Evolutionary conservation across 2,797 vertebrate species (phyloP).

Genomic region (Muscicapa striata): DNA sequence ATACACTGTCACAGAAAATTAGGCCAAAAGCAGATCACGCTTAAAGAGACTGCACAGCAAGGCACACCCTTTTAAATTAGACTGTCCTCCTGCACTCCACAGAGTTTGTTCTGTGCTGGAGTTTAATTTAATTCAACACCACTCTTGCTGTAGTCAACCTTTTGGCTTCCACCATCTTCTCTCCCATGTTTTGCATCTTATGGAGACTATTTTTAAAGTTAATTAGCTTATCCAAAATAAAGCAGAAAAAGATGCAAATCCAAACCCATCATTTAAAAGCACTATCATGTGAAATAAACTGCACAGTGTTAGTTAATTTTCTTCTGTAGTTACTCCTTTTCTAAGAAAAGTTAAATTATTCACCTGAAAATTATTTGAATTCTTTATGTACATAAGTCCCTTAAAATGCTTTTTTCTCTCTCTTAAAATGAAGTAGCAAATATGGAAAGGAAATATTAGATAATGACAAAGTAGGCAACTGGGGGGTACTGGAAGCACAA

Average conservation of each 20-base stretch:
- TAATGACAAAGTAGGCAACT: not conserved
- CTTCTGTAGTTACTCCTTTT: not conserved
- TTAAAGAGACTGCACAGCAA: constrained; percentile 39
- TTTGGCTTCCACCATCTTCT: constrained; percentile 67
- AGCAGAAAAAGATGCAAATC: constrained; percentile 22
- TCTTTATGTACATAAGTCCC: not conserved
- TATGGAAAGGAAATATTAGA: not conserved
- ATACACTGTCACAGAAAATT: constrained; percentile 61
- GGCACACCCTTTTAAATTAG: constrained; percentile 54
- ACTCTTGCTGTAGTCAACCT: constrained; percentile 60
- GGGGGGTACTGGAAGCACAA: not conserved
- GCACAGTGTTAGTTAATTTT: not conserved
- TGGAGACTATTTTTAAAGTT: constrained; percentile 63
- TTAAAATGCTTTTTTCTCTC: not conserved
- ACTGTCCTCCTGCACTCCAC: constrained; percentile 7
- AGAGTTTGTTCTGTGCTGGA: constrained; percentile 17
- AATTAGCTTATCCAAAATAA: constrained; percentile 62
- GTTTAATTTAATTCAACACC: constrained; percentile 54
- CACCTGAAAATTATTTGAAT: not conserved
- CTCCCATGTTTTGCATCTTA: constrained; percentile 52
- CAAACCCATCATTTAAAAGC: constrained; percentile 10
- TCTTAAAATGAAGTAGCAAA: not conserved
- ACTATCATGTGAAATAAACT: not conserved
- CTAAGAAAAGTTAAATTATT: not conserved
- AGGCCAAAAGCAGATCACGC: constrained; percentile 51